Evolutionary conservation across 2,888 invertebrate genomes (phyloP).

Genomic region (Coremacera marginata): DNA sequence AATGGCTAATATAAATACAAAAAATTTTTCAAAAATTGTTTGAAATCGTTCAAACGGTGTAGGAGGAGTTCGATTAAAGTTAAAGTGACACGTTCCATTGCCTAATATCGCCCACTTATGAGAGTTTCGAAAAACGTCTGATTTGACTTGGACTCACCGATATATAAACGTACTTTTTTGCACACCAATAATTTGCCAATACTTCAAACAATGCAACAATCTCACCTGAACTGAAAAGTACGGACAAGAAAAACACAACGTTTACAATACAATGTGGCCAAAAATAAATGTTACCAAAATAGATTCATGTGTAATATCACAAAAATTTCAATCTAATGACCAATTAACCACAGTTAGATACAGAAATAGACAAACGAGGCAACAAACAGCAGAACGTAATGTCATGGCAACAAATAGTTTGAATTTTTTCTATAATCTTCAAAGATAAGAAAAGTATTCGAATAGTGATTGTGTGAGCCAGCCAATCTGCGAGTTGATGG

Average conservation of each 20-base stretch:
- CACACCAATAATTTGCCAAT: not conserved
- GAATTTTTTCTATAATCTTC: not conserved
- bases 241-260: not conserved
- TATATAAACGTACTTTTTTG: too few relatives aligned
- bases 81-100: too few relatives aligned
- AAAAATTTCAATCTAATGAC: constrained; percentile 30
- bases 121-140: too few relatives aligned
- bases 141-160: too few relatives aligned
- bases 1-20: too few relatives aligned
- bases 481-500: too few relatives aligned
- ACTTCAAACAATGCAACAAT: not conserved
- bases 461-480: not conserved
- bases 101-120: too few relatives aligned
- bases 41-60: too few relatives aligned
- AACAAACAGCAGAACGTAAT: not conserved
- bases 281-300: constrained; percentile 17
- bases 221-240: not conserved
- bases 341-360: constrained; percentile 24
- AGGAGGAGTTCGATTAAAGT: too few relatives aligned
- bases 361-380: not conserved
- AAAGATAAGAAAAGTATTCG: not conserved
- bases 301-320: constrained; percentile 7
- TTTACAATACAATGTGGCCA: not conserved
- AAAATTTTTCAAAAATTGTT: too few relatives aligned
- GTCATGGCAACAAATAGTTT: not conserved